phyloP scores from a whole-genome alignment of 2,888 invertebrate genomes.

The Acronicta aceris region DNA sequence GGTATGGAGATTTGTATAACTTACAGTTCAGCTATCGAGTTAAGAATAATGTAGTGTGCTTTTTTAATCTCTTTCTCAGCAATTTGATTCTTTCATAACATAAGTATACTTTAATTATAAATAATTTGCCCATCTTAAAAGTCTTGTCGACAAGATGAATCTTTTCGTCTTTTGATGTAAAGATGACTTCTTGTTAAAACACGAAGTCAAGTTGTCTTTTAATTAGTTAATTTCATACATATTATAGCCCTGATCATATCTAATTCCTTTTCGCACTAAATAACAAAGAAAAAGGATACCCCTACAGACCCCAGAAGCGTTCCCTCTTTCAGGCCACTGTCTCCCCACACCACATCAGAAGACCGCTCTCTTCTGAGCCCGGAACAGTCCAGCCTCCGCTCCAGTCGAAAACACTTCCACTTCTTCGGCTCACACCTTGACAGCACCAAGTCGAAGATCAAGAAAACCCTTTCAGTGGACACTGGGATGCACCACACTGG shows the following conservation, averaged over 20 bases:
- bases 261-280: background rate
- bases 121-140: no score
- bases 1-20: conserved; percentile 63
- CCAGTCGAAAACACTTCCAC: conserved; percentile 78
- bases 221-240: no score
- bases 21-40: background rate
- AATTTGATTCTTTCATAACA: no score
- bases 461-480: conserved; percentile 86
- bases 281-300: conserved; percentile 11
- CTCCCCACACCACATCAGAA: conserved; percentile 83
- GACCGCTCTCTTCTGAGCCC: conserved; percentile 84
- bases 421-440: conserved; percentile 85
- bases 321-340: conserved; percentile 73
- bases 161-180: no score
- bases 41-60: background rate
- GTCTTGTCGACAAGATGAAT: no score
- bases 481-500: conserved; percentile 88
- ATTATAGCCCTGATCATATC: background rate
- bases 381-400: conserved; percentile 79
- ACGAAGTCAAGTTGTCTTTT: no score
- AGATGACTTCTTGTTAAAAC: no score
- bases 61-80: no score
- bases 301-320: conserved; percentile 33
- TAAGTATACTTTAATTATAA: no score
- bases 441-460: conserved; percentile 82